Evolutionary conservation across 2,888 invertebrate species (phyloP).

Genomic region (Phragmatobia fuliginosa): DNA sequence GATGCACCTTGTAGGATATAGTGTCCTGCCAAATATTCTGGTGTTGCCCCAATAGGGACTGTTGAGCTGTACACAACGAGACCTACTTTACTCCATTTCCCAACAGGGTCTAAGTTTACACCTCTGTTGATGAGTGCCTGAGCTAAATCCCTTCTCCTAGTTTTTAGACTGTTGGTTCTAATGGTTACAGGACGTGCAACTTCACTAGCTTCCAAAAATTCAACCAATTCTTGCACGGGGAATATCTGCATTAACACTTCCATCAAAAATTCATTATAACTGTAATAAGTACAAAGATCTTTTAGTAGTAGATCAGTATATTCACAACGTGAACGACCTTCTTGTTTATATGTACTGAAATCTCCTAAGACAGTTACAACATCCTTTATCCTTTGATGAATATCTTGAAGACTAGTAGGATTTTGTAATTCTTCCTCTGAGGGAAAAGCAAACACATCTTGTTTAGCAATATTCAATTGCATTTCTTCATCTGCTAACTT

Average conservation of each 20-base stretch:
- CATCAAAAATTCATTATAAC: slow-evolving; percentile 98
- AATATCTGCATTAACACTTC: slow-evolving; percentile 96
- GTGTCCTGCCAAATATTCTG: slow-evolving; percentile 99
- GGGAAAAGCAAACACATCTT: slow-evolving; percentile 93
- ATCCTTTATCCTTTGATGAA: slow-evolving; percentile 96
- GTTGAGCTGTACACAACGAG: slow-evolving; percentile 98
- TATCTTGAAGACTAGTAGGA: slow-evolving; percentile 91
- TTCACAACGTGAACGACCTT: slow-evolving; percentile 91
- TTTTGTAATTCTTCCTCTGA: slow-evolving; percentile 91
- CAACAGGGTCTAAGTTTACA: slow-evolving; percentile 98
- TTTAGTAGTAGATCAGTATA: slow-evolving; percentile 92
- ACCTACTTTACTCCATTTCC: slow-evolving; percentile 99
- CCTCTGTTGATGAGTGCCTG: slow-evolving; percentile 98
- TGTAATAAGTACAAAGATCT: slow-evolving; percentile 97
- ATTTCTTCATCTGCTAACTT: slow-evolving; percentile 93
- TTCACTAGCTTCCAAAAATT: slow-evolving; percentile 98
- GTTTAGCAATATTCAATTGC: slow-evolving; percentile 91
- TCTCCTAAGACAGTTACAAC: slow-evolving; percentile 92
- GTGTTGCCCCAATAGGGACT: slow-evolving; percentile 99
- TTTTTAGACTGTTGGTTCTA: slow-evolving; percentile 97
- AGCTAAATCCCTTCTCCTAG: slow-evolving; percentile 96
- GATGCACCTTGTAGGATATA: slow-evolving; percentile 99
- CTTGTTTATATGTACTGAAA: slow-evolving; percentile 90
- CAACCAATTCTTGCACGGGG: slow-evolving; percentile 93
- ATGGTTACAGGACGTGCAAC: slow-evolving; percentile 97